phyloP scores from a whole-genome alignment of 2,888 invertebrate genomes.

The Nysson spinosus region DNA sequence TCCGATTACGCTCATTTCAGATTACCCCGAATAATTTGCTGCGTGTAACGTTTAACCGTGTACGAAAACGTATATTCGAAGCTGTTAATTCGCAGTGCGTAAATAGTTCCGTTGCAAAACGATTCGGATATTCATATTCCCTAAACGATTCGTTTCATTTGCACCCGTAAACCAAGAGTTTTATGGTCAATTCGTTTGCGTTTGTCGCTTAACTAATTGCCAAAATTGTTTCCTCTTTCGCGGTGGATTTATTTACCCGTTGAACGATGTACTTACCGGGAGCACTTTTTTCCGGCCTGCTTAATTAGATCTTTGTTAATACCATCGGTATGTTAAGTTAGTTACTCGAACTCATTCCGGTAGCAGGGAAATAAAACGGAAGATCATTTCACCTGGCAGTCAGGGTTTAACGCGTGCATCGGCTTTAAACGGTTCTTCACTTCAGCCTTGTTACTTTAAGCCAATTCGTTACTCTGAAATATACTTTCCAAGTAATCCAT shows the following conservation, averaged over 20 bases:
- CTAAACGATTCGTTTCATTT: conserved; percentile 46
- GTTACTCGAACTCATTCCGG: no score
- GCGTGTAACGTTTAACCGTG: conserved; percentile 3
- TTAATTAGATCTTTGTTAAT: conserved; percentile 47
- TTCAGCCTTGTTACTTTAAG: conserved; percentile 46
- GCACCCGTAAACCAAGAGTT: conserved; percentile 40
- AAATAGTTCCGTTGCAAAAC: background rate
- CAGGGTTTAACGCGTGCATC: conserved; percentile 44
- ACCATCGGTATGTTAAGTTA: conserved; percentile 47
- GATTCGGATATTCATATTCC: conserved; percentile 15
- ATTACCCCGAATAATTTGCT: conserved; percentile 1
- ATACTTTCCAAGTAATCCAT: conserved; percentile 57
- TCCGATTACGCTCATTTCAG: background rate
- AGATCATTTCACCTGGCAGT: no score
- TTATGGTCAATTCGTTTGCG: conserved; percentile 42
- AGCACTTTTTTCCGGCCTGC: conserved; percentile 25
- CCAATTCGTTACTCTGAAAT: conserved; percentile 55
- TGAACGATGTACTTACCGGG: conserved; percentile 25
- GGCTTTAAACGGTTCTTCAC: conserved; percentile 43
- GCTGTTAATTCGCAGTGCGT: conserved; percentile 1
- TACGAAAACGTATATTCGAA: background rate
- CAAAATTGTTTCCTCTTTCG: background rate
- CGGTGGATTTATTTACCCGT: conserved; percentile 25
- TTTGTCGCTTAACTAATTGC: conserved; percentile 48
- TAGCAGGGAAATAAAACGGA: no score